A percentile compares a stretch with the other conserved stretches of the same genome.
These are phyloP conservation scores for Acrobasis repandana DNA, from an alignment of 2,888 invertebrate genomes.

Conservation along the genomic window DNA sequence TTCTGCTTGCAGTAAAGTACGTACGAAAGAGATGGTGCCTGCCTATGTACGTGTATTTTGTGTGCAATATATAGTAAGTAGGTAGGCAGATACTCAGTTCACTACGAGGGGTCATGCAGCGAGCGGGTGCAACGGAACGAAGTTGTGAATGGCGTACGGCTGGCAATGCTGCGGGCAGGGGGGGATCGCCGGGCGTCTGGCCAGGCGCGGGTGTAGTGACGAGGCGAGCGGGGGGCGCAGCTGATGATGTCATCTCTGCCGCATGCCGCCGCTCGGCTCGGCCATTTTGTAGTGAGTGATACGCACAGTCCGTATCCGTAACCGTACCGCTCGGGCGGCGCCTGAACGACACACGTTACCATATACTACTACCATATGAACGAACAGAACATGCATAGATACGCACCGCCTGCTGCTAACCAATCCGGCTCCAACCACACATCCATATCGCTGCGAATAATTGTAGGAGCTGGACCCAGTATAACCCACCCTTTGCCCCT, in stretches of 20 bases:
- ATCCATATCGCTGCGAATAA: not conserved
- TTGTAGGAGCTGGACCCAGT: not conserved
- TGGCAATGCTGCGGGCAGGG: conserved; percentile 35
- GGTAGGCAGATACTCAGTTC: conserved; percentile 38
- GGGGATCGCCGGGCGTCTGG: conserved; percentile 37
- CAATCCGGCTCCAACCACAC: not conserved
- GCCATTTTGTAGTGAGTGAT: conserved; percentile 53
- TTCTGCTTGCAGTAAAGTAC: not conserved
- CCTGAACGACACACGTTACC: not conserved
- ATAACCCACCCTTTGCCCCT: not conserved
- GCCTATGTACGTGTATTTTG: not conserved
- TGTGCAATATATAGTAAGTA: conserved; percentile 30
- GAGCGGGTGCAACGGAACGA: conserved; percentile 53
- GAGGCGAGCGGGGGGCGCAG: conserved; percentile 34
- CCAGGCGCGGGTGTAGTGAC: conserved; percentile 40
- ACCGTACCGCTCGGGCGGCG: conserved; percentile 10
- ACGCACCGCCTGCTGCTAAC: not conserved
- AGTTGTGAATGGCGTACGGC: conserved; percentile 65
- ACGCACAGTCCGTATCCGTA: conserved; percentile 24
- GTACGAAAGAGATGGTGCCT: not conserved
- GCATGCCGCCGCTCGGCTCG: conserved; percentile 46
- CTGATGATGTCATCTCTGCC: conserved; percentile 66
- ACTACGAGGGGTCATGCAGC: conserved; percentile 50
- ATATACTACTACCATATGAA: not conserved
- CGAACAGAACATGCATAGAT: not conserved